These are phyloP conservation scores for Coenonympha arcania DNA, from an alignment of 2,888 invertebrate genomes.

Conservation along the genomic window DNA sequence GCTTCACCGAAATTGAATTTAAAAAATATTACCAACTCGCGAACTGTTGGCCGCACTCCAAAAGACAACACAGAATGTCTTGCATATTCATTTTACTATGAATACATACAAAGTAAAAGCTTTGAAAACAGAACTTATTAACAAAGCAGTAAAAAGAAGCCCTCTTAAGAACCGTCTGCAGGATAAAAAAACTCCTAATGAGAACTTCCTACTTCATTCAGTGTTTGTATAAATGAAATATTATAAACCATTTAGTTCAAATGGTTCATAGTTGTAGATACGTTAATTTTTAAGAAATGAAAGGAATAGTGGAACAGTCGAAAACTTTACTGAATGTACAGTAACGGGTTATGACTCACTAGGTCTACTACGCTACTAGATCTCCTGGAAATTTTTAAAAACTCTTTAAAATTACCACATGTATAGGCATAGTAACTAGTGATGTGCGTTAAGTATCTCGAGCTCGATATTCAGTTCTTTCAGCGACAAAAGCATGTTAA, in stretches of 20 bases:
- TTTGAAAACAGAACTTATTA: constrained; percentile 40
- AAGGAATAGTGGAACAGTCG: no score
- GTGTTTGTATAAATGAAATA: not conserved
- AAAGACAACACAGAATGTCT: constrained; percentile 61
- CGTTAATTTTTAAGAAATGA: no score
- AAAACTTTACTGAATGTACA: no score
- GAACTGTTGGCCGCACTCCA: constrained; percentile 68
- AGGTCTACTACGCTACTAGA: no score
- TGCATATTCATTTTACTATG: constrained; percentile 68
- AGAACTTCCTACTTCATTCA: constrained; percentile 5
- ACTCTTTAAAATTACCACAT: no score
- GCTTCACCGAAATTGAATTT: constrained; percentile 73
- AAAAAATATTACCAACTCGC: constrained; percentile 71
- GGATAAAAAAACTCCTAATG: constrained; percentile 16
- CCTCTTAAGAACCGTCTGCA: constrained; percentile 15
- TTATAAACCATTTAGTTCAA: not conserved
- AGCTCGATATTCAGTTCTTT: constrained; percentile 1
- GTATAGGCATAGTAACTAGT: not conserved
- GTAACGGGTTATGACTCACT: no score
- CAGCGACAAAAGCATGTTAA: constrained; percentile 20
- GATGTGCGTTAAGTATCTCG: not conserved
- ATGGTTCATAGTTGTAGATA: no score
- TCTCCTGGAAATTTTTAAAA: no score
- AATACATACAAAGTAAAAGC: constrained; percentile 45
- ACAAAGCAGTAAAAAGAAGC: constrained; percentile 31